A percentile compares a stretch with the other conserved stretches of the same genome.
These are phyloP conservation scores for Palythoa grandis DNA, from an alignment of 92 coral and sea anemone genomes.

Conservation along the genomic window DNA sequence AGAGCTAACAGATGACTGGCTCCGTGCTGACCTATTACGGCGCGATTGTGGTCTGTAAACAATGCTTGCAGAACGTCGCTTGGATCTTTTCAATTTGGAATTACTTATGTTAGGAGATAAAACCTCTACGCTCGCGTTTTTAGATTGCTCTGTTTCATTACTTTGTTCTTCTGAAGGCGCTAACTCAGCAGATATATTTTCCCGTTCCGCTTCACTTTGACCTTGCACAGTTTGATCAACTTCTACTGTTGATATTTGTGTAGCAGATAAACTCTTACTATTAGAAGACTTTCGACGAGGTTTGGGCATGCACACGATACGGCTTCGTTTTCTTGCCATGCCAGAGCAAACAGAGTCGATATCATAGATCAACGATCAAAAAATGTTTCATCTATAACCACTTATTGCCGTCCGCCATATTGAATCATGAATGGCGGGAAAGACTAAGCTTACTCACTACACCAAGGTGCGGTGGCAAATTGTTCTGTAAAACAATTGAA, in stretches of 20 bases:
- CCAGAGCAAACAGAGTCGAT: background rate
- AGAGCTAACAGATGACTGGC: conserved; percentile 4
- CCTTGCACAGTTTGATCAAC: background rate
- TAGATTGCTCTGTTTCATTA: background rate
- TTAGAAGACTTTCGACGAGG: conserved; percentile 52
- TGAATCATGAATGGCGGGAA: conserved; percentile 46
- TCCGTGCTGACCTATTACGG: background rate
- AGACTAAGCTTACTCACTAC: background rate
- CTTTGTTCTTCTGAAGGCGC: background rate
- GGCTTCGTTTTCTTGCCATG: conserved; percentile 46
- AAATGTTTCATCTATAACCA: background rate
- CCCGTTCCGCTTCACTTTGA: background rate
- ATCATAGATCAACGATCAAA: background rate
- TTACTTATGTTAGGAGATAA: background rate
- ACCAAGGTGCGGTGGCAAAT: no score
- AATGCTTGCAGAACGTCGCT: conserved; percentile 20
- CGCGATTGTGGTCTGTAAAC: conserved; percentile 11
- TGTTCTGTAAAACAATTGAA: no score
- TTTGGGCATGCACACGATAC: conserved; percentile 46
- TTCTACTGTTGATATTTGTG: background rate
- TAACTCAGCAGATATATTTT: background rate
- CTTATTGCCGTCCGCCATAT: conserved; percentile 33
- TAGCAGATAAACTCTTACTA: background rate
- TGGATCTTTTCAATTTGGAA: background rate
- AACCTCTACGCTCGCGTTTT: background rate